Base-by-base conservation (phyloP, 1,140 invertebrate species). In the Calosoma granatense region DNA sequence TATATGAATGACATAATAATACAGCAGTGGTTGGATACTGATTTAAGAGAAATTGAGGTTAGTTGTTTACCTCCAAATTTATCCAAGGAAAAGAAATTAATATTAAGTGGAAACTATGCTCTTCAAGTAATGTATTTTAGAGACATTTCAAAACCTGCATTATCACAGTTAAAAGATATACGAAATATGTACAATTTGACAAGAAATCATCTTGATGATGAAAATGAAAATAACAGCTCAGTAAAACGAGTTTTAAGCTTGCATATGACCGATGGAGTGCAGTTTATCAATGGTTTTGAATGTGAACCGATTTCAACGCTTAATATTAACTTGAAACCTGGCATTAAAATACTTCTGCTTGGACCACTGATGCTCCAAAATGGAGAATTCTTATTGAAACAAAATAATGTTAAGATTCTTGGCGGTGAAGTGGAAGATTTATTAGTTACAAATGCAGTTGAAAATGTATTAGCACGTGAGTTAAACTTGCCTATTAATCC, bases 351-450 rank as follows among this genome's bases (percentile, higher is more conserved):
- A 55, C 65, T 73, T 56, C 64, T 81, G 11, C 74, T 71, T 61
- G 88, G 88, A 12, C 83, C 83, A 20, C 69, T 92, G 2, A 72
- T 77, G 59, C 87, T 87, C 66, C 78, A 87, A 47, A 74, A 78
- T 59, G 87, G 88, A 2, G 72, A 88, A 26, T 65, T 92, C 14
- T 72, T 91, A 61, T 70, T 92, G 22, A 81, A 81, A 61, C 73
- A 79, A 54, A 69, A 73, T 36, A 81, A 84, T 60, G 64, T 90
- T 9, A 74, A 76, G 56, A 66, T 88, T 47, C 64, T 90, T 1
- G 88, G 87, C 1, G 90, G 90, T 17, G 85, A 90, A 73, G 85
- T 90, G 1, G 84, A 86, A 26, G 70, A 71, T 58, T 61, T 87
- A 19, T 61, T 79, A 20, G 74, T 81, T 22, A 53, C 66, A 17